phyloP scores from a whole-genome alignment of 2,888 invertebrate species.

The Diachrysia chrysitis region DNA sequence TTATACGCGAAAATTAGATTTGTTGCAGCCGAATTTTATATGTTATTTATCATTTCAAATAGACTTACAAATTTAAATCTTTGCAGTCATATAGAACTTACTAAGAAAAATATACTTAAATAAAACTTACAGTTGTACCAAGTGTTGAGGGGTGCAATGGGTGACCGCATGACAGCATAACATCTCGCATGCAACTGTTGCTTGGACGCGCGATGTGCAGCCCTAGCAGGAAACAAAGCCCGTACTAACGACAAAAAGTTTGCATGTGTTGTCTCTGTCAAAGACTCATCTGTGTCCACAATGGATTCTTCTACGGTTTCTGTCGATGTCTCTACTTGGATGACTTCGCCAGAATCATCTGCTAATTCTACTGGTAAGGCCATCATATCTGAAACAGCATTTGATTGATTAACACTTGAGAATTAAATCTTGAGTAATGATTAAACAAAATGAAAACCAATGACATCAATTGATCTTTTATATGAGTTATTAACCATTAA shows the following conservation, averaged over 20 bases:
- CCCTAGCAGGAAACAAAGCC: constrained; percentile 95
- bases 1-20: not conserved
- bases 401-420: not conserved
- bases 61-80: too few relatives aligned
- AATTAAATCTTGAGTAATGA: too few relatives aligned
- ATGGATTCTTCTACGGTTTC: constrained; percentile 59
- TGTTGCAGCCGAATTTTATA: not conserved
- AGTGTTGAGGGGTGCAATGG: constrained; percentile 94
- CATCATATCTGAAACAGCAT: constrained; percentile 91
- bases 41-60: not conserved
- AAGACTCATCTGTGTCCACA: constrained; percentile 76
- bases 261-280: constrained; percentile 94
- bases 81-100: too few relatives aligned
- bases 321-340: constrained; percentile 71
- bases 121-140: constrained; percentile 91
- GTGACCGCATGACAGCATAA: constrained; percentile 93
- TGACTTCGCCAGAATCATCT: constrained; percentile 86
- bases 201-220: constrained; percentile 95
- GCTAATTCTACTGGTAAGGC: constrained; percentile 93
- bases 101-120: too few relatives aligned
- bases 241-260: constrained; percentile 96
- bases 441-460: not conserved
- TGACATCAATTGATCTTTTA: too few relatives aligned
- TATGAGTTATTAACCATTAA: too few relatives aligned
- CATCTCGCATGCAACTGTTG: constrained; percentile 93